Conservation (phyloP, 2,113 vertebrate genomes). For the Poecilia latipinna region DNA sequence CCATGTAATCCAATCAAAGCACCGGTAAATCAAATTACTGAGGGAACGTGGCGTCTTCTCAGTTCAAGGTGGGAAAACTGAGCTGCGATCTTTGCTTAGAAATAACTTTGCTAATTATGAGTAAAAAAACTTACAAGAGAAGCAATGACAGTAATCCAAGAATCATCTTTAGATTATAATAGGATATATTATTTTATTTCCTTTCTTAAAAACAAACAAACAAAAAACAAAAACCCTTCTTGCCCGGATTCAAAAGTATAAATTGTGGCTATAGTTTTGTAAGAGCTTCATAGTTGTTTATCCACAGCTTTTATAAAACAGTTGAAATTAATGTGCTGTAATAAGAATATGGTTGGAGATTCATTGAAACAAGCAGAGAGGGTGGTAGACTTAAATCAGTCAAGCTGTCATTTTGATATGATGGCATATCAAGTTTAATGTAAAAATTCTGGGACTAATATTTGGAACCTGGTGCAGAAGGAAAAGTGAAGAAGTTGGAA, state of each 20-base stretch:
- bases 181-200: not conserved
- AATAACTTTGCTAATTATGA: slow-evolving; percentile 27
- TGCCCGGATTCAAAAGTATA: not conserved
- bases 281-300: not conserved
- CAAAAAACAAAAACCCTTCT: too few species aligned
- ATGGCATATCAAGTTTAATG: slow-evolving; percentile 43
- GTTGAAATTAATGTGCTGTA: slow-evolving; percentile 25
- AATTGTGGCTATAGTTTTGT: not conserved
- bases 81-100: slow-evolving; percentile 42
- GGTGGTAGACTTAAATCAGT: slow-evolving; percentile 32
- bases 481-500: slow-evolving; percentile 11
- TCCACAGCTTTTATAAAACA: not conserved
- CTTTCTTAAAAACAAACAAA: not conserved
- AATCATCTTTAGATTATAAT: not conserved
- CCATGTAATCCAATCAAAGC: slow-evolving; percentile 73
- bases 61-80: slow-evolving; percentile 25
- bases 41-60: slow-evolving; percentile 56
- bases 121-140: slow-evolving; percentile 3
- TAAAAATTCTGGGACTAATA: slow-evolving; percentile 24
- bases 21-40: slow-evolving; percentile 66
- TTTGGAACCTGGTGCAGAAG: not conserved
- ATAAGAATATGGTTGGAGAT: slow-evolving; percentile 3
- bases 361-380: slow-evolving; percentile 1
- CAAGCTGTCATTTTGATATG: slow-evolving; percentile 42
- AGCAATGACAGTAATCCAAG: slow-evolving; percentile 26